Percentiles rank a stretch among this genome's conserved stretches.
Evolutionary conservation across 2,797 vertebrate species (phyloP).

Genomic region (Distichodus sexfasciatus): DNA sequence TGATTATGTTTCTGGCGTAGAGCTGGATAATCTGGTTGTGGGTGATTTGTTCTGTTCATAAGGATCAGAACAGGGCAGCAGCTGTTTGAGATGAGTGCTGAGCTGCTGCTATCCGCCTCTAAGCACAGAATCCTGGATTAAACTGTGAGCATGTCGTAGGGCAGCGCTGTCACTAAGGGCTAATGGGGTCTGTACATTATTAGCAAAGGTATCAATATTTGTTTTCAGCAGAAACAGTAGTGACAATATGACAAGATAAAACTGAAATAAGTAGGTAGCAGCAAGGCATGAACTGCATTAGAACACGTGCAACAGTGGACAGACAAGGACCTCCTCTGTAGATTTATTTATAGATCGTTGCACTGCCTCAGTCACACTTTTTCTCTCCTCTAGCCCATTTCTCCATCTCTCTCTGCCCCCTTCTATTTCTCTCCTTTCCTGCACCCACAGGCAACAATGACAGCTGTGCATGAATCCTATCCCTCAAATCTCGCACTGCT

Average conservation of each 20-base stretch:
- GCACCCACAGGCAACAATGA: slow-evolving; percentile 51
- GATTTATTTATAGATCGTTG: slow-evolving; percentile 21
- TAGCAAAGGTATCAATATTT: not conserved
- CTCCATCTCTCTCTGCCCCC: slow-evolving; percentile 29
- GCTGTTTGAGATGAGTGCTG: slow-evolving; percentile 66
- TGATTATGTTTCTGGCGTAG: slow-evolving; percentile 27
- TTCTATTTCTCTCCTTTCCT: slow-evolving; percentile 44
- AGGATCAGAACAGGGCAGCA: slow-evolving; percentile 72
- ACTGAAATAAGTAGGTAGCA: not conserved
- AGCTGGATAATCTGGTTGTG: slow-evolving; percentile 45
- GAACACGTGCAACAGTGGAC: not conserved
- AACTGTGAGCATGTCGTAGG: slow-evolving; percentile 51
- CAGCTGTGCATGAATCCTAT: slow-evolving; percentile 72
- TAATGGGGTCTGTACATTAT: not conserved
- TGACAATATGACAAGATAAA: not conserved
- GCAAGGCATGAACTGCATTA: not conserved
- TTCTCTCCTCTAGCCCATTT: slow-evolving; percentile 5
- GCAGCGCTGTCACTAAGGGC: slow-evolving; percentile 15
- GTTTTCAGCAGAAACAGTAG: not conserved
- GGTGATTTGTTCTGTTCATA: slow-evolving; percentile 63
- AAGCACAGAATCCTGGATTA: slow-evolving; percentile 75
- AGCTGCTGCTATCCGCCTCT: slow-evolving; percentile 53
- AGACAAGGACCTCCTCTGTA: slow-evolving; percentile 1
- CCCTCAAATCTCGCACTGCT: slow-evolving; percentile 62
- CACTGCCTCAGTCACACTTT: slow-evolving; percentile 4